Evolutionary conservation across 2,797 vertebrate genomes (phyloP).

Genomic region (Labroides dimidiatus): DNA sequence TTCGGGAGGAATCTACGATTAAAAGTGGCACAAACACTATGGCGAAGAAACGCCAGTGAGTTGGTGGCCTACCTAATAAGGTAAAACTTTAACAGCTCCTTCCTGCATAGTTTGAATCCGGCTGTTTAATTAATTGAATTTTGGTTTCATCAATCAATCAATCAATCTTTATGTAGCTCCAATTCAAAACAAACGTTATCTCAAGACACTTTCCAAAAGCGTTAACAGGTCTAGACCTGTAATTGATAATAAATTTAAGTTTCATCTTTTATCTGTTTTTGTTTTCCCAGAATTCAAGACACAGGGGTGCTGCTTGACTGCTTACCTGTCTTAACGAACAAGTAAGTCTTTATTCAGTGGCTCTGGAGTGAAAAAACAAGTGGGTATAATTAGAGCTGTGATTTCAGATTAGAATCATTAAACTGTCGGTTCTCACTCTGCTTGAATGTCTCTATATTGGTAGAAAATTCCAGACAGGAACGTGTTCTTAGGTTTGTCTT

Average conservation of each 20-base stretch:
- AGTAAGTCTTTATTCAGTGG: conserved; percentile 80
- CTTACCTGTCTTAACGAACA: conserved; percentile 95
- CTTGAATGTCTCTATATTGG: too few species aligned
- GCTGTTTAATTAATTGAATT: not conserved
- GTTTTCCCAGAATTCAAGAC: conserved; percentile 90
- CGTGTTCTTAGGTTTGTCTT: too few species aligned
- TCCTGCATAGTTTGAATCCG: not conserved
- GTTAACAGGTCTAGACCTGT: too few species aligned
- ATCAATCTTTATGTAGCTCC: too few species aligned
- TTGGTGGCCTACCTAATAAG: conserved; percentile 95
- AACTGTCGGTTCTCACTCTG: too few species aligned
- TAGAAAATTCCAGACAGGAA: too few species aligned
- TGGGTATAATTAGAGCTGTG: too few species aligned
- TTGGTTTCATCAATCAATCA: too few species aligned
- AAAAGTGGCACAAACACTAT: conserved; percentile 96
- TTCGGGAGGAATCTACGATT: conserved; percentile 96
- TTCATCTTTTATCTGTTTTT: conserved; percentile 6
- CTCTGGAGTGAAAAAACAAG: not conserved
- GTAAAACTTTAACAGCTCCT: conserved; percentile 71
- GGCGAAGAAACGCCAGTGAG: conserved; percentile 94
- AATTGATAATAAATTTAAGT: too few species aligned
- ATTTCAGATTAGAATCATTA: too few species aligned
- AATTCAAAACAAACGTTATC: too few species aligned
- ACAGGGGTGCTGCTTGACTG: conserved; percentile 95
- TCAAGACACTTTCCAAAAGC: too few species aligned